Evolutionary conservation across 2,113 vertebrate genomes (phyloP).

Genomic region (Lasiurus cinereus): DNA sequence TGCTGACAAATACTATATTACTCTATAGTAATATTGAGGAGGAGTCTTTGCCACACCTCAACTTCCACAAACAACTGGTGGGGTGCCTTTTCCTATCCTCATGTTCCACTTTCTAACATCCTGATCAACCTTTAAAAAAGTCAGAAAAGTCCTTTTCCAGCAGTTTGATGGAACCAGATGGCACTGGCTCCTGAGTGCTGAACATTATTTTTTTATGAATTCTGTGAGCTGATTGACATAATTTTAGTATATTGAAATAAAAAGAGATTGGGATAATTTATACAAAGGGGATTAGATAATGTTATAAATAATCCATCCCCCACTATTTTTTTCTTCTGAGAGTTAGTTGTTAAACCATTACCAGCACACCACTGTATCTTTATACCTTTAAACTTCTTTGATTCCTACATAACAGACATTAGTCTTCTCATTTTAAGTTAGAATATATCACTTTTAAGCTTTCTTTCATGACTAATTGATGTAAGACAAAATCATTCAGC

Average conservation of each 20-base stretch:
- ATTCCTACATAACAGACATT: not conserved
- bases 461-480: not conserved
- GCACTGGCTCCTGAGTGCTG: not conserved
- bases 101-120: not conserved
- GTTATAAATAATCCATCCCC: not conserved
- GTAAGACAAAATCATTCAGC: not conserved
- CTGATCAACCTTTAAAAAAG: not conserved
- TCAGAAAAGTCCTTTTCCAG: not conserved
- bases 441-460: not conserved
- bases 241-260: not conserved
- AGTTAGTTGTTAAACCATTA: not conserved
- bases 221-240: not conserved
- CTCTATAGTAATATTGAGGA: not conserved
- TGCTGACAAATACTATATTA: not conserved
- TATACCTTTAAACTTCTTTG: not conserved
- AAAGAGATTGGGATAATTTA: not conserved
- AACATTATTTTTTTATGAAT: not conserved
- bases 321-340: not conserved
- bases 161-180: not conserved
- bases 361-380: not conserved
- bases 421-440: not conserved
- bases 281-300: not conserved
- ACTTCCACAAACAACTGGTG: not conserved
- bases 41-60: not conserved
- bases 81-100: accelerated